Conservation (phyloP, 2,113 vertebrate species). For the Equus quagga region DNA sequence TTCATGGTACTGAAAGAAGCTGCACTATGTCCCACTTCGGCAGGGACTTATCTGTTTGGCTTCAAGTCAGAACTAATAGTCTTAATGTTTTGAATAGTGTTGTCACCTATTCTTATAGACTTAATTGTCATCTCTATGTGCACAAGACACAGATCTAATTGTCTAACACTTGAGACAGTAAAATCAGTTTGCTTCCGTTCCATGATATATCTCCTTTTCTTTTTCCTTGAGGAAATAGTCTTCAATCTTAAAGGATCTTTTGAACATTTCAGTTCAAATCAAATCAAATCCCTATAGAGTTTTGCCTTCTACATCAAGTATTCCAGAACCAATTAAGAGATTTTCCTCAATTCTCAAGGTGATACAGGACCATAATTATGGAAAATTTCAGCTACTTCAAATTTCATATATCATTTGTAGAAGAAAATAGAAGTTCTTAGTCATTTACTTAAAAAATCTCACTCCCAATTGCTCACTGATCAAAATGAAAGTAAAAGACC, state of each 20-base stretch:
- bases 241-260: neutral
- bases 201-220: neutral
- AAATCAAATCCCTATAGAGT: neutral
- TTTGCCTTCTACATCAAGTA: neutral
- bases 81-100: conserved; percentile 26
- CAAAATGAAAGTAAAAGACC: neutral
- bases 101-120: neutral
- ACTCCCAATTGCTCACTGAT: neutral
- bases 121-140: conserved; percentile 41
- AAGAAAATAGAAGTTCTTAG: neutral
- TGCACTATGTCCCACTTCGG: neutral
- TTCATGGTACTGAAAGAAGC: neutral
- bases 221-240: neutral
- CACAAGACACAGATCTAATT: conserved; percentile 21
- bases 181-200: conserved; percentile 17
- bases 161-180: neutral
- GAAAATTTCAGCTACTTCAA: neutral
- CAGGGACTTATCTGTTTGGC: conserved; percentile 25
- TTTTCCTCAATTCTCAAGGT: neutral
- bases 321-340: neutral
- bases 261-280: conserved; percentile 9
- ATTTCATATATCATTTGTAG: neutral
- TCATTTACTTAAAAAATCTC: neutral
- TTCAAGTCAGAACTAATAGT: conserved; percentile 14
- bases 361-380: neutral